Base-by-base conservation (phyloP, 2,888 invertebrate genomes). In the Deilephila porcellus region DNA sequence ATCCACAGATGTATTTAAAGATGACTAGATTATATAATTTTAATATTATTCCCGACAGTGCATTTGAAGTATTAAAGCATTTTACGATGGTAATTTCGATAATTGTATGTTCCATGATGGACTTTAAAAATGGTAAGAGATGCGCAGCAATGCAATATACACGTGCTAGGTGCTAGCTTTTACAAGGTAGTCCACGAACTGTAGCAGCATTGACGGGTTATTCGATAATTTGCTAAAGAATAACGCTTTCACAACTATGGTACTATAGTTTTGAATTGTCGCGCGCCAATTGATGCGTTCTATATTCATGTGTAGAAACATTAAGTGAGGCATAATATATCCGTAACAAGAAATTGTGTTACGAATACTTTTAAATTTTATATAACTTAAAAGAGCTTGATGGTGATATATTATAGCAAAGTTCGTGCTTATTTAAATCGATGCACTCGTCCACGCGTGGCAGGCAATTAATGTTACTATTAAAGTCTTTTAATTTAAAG, bases 401-500 rank as follows among this genome's bases (percentile, higher is more conserved):
- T 67, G 67, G 45, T 67, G 20, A 67, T 52, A 37, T 25, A 45
- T 25, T 67, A n/a, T 67, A 64, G 37, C 64, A 67, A 60, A 17
- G 45, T 17, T 52, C 20, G 25, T 25, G 45, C 45, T 14, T 45
- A 64, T 67, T 52, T 0, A 52, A 67, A 45, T 52, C 14, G 45
- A 67, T 52, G 67, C 52, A 25, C 45, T 20, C 67, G 25, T 20
- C 45, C 52, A 52, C 25, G 25, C 25, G 52, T 67, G 25, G 67
- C 67, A 45, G 20, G 64, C 64, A 52, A 52, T 52, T 67, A 67
- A 25, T 4, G 6, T 25, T 45, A 67, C 52, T 14, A 67, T 52
- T 67, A 67, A 67, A 67, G 25, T 67, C 45, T 67, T 67, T 67
- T 67, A 17, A 45, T 67, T 67, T 67, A 67, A 45, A 67, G 17